Evolutionary conservation across 2,888 invertebrate species (phyloP).

Genomic region (Brachycybe producta): DNA sequence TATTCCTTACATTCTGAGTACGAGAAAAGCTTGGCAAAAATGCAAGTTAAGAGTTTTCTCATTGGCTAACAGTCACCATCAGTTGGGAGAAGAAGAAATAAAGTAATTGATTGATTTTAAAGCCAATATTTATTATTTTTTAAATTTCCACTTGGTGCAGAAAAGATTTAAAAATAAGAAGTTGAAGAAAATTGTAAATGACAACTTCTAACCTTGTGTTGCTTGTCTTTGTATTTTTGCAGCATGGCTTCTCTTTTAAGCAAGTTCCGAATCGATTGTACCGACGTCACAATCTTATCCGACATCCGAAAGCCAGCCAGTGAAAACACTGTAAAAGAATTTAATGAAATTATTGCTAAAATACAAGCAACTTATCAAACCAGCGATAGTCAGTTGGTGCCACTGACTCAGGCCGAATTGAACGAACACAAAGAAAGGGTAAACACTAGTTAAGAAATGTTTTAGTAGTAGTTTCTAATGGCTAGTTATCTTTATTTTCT

Average conservation of each 20-base stretch:
- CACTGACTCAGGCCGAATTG: constrained; percentile 7
- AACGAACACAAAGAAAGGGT: constrained; percentile 12
- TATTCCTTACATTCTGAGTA: constrained; percentile 72
- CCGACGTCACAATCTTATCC: constrained; percentile 78
- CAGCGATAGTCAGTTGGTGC: constrained; percentile 31
- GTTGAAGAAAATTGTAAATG: neutral
- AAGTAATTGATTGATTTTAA: constrained; percentile 42
- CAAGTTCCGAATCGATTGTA: constrained; percentile 94
- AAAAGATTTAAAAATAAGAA: neutral
- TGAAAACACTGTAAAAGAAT: constrained; percentile 55
- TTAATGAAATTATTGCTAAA: constrained; percentile 56
- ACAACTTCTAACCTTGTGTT: neutral
- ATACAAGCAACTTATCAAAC: constrained; percentile 44
- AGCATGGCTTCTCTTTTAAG: constrained; percentile 77
- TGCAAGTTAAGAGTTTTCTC: constrained; percentile 74
- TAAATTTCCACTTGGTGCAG: neutral
- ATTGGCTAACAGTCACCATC: constrained; percentile 69
- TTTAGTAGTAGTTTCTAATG: neutral
- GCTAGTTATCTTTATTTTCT: neutral
- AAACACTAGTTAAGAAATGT: constrained; percentile 7
- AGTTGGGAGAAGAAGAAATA: constrained; percentile 76
- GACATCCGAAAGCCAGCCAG: constrained; percentile 77
- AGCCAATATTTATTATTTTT: neutral
- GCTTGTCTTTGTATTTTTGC: neutral
- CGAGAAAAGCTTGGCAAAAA: constrained; percentile 63